Evolutionary conservation across 1,140 invertebrate species (phyloP), one percentile per base, ranked within the genome.

Genomic region (Penaeus chinensis): DNA sequence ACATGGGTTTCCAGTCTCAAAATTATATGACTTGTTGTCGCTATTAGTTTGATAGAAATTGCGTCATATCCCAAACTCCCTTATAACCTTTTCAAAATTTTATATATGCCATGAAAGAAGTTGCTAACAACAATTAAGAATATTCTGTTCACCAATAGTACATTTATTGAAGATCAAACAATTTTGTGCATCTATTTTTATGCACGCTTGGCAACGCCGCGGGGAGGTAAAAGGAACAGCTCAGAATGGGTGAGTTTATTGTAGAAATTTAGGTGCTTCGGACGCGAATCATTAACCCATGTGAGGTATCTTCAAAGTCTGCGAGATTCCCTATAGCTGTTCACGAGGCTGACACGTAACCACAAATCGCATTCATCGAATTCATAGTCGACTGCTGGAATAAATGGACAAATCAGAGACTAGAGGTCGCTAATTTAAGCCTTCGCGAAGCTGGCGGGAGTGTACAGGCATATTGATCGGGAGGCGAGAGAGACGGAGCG

Each of bases 211-310:
- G 87, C 87, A 88, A 88, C 87, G 82, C 87, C 82, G 87, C 82
- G 82, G 87, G 87, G 87, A 88, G 87, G 87, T 88, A 88, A 88
- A 88, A 88, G 87, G 87, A 88, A 88, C 87, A 88, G 87, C 87
- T 84, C 82, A 88, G 87, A 88, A 88, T 88, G 87, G 87, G 82
- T 84, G 87, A 88, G 87, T 88, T 88, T 88, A 88, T 88, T 88
- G 87, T 88, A 88, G 87, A 88, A 88, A 88, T 88, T 88, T 88
- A 88, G 87, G 87, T 88, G 87, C 78, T 84, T 81, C 82, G 86
- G 71, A 84, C 83, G 86, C 77, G 86, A 85, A 84, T 81, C 79
- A 81, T 82, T 74, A 89, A 85, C 69, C 63, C 69, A 77, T 71
- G 79, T 71, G 81, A 82, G 37, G 82, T 71, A 27, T 63, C 60